Evolutionary conservation across 2,797 vertebrate species (phyloP).

Genomic region (Leptatherina wallacei): DNA sequence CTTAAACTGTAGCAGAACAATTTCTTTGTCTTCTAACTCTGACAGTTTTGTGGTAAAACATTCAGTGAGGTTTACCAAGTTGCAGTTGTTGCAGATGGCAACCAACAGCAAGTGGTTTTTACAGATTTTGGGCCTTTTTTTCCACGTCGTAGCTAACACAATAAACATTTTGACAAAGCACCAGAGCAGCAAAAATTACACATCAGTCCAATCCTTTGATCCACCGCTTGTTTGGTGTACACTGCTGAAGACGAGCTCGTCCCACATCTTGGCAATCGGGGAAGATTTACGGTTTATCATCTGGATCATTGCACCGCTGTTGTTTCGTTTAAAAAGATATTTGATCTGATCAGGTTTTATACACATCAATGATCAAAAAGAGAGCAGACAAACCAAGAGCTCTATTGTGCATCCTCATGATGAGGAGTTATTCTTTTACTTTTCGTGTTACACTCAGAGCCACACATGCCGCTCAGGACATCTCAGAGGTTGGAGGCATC

Average conservation of each 20-base stretch:
- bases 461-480: neutral
- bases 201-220: slow-evolving; percentile 32
- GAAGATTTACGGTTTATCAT: neutral
- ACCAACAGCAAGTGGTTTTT: slow-evolving; percentile 32
- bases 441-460: neutral
- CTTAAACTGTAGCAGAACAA: slow-evolving; percentile 28
- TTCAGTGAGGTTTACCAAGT: slow-evolving; percentile 3
- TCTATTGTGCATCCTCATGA: neutral
- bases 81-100: slow-evolving; percentile 13
- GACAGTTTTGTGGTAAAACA: slow-evolving; percentile 7
- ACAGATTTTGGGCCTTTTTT: slow-evolving; percentile 8
- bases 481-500: slow-evolving; percentile 29
- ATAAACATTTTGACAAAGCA: slow-evolving; percentile 33
- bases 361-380: neutral
- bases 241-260: slow-evolving; percentile 1
- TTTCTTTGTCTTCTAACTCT: slow-evolving; percentile 29
- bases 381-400: neutral
- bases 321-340: neutral
- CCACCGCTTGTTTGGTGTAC: slow-evolving; percentile 28
- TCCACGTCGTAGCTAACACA: slow-evolving; percentile 6
- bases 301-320: neutral
- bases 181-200: slow-evolving; percentile 19
- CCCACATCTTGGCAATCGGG: neutral
- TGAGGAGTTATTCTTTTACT: neutral
- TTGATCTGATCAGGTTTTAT: neutral